Evolutionary conservation across 1,140 invertebrate genomes (phyloP).

Genomic region (Cataglyphis hispanica): DNA sequence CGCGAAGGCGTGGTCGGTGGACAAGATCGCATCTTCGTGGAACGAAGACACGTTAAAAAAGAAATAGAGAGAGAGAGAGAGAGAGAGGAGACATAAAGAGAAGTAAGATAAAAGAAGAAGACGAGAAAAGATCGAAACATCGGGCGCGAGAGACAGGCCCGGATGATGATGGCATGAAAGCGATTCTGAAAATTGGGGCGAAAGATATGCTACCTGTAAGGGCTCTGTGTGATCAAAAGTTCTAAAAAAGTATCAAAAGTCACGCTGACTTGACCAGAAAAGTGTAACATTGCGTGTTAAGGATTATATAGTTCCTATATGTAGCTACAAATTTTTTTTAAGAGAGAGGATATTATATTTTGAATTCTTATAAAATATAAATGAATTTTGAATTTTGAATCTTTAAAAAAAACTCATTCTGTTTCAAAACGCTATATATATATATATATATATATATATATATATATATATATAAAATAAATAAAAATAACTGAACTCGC

Average conservation of each 20-base stretch:
- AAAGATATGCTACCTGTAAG: constrained; percentile 41
- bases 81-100: no score
- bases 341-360: background rate
- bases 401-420: background rate
- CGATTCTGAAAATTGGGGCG: constrained; percentile 80
- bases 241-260: constrained; percentile 44
- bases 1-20: constrained; percentile 80
- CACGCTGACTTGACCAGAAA: constrained; percentile 25
- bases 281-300: constrained; percentile 9
- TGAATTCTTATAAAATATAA: constrained; percentile 26
- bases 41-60: constrained; percentile 74
- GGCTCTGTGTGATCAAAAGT: background rate
- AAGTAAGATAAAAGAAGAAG: background rate
- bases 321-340: background rate
- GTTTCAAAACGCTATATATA: no score
- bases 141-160: background rate
- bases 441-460: background rate
- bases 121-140: background rate
- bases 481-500: constrained; percentile 46
- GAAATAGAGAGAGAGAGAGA: background rate
- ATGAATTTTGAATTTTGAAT: constrained; percentile 7
- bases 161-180: constrained; percentile 54
- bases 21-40: constrained; percentile 82
- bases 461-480: constrained; percentile 3
- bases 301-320: background rate